Evolutionary conservation across 2,888 invertebrate genomes (phyloP).

Genomic region (Sesia apiformis): DNA sequence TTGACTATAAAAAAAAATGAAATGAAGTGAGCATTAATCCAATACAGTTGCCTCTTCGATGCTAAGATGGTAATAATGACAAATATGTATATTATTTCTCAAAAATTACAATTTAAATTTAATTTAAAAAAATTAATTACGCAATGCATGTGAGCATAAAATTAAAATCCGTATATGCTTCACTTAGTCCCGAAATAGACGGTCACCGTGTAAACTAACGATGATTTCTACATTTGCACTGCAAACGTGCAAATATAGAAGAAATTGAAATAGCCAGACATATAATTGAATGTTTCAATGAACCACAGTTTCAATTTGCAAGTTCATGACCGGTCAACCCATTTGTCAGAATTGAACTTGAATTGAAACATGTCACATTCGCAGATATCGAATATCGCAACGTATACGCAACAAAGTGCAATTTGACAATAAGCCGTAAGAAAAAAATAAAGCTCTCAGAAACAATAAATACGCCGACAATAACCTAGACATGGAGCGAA

Average conservation of each 20-base stretch:
- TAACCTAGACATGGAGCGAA: no score
- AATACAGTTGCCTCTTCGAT: no score
- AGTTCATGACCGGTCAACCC: constrained; percentile 34
- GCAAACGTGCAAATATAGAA: constrained; percentile 1
- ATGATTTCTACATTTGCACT: not conserved
- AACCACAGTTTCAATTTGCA: constrained; percentile 24
- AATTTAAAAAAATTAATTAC: no score
- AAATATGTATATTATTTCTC: no score
- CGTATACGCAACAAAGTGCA: no score
- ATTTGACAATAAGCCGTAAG: no score
- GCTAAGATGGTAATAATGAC: no score
- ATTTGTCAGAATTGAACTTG: constrained; percentile 30
- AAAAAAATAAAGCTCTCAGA: no score
- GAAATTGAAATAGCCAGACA: constrained; percentile 32
- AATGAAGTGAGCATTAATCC: no score
- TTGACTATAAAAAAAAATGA: no score
- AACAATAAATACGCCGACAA: no score
- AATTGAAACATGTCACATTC: not conserved
- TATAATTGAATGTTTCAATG: constrained; percentile 43
- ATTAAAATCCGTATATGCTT: not conserved
- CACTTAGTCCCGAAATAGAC: not conserved
- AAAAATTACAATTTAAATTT: not conserved
- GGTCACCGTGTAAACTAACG: not conserved
- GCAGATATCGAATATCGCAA: not conserved
- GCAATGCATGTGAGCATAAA: not conserved